Percentiles rank a stretch among this genome's conserved stretches.
These are phyloP conservation scores for Oppia nitens DNA, from an alignment of 1,140 invertebrate species.

Conservation along the genomic window DNA sequence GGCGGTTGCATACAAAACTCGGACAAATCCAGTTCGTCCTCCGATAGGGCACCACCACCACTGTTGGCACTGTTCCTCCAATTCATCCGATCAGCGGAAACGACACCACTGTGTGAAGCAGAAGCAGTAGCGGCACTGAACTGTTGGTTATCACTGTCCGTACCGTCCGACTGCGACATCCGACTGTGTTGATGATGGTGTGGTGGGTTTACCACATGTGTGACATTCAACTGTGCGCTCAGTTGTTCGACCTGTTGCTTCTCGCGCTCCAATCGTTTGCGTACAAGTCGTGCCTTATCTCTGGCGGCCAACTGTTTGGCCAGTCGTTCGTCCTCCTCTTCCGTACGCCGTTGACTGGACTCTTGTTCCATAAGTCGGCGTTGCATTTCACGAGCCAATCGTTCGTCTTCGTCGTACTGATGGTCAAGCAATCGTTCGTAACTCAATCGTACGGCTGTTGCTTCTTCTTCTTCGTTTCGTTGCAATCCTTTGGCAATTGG, in stretches of 20 bases:
- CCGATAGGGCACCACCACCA: too few relatives aligned
- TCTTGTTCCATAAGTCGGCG: conserved; percentile 24
- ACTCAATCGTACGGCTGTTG: conserved; percentile 37
- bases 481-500: conserved; percentile 67
- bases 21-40: conserved; percentile 25
- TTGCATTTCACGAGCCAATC: conserved; percentile 27
- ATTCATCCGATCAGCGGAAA: background rate
- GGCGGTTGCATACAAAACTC: conserved; percentile 30
- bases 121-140: background rate
- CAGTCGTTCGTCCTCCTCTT: conserved; percentile 27
- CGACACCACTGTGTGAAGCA: background rate
- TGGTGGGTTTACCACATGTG: background rate
- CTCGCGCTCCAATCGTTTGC: conserved; percentile 27
- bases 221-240: conserved; percentile 22
- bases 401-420: conserved; percentile 51
- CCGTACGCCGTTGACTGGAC: conserved; percentile 15
- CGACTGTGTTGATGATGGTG: too few relatives aligned
- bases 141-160: background rate
- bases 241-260: conserved; percentile 27
- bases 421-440: conserved; percentile 43
- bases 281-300: conserved; percentile 28
- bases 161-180: too few relatives aligned
- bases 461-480: conserved; percentile 48
- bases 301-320: conserved; percentile 23
- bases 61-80: background rate